These are phyloP conservation scores for Dipus sagitta DNA, from an alignment of 2,797 vertebrate species.

Conservation along the genomic window DNA sequence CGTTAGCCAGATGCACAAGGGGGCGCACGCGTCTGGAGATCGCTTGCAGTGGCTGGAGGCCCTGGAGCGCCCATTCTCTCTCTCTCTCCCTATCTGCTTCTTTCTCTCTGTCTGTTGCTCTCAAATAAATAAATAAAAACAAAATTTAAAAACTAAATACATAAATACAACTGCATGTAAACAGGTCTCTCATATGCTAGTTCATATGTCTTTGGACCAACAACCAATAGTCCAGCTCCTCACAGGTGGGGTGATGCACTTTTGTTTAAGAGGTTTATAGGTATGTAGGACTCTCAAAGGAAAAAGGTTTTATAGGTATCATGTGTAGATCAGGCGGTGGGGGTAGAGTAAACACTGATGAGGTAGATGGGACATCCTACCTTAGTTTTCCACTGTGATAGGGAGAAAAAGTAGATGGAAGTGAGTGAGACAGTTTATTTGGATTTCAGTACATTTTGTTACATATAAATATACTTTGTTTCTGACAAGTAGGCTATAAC, in stretches of 20 bases:
- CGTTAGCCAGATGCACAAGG: no score
- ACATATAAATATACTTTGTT: constrained; percentile 42
- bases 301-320: background rate
- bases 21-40: no score
- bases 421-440: constrained; percentile 20
- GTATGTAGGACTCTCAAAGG: background rate
- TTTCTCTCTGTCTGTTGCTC: no score
- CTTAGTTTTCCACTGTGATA: background rate
- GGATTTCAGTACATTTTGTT: constrained; percentile 38
- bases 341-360: background rate
- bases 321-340: background rate
- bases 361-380: background rate
- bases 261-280: constrained; percentile 29
- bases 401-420: constrained; percentile 4
- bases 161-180: background rate
- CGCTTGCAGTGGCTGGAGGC: no score
- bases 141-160: no score
- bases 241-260: background rate
- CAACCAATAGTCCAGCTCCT: background rate
- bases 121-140: no score
- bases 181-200: background rate
- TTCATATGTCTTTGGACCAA: background rate
- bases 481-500: constrained; percentile 46
- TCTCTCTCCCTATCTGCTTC: no score
- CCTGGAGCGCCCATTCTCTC: no score